Base-by-base conservation (phyloP, 2,113 vertebrate species). In the Acrocephalus arundinaceus region DNA sequence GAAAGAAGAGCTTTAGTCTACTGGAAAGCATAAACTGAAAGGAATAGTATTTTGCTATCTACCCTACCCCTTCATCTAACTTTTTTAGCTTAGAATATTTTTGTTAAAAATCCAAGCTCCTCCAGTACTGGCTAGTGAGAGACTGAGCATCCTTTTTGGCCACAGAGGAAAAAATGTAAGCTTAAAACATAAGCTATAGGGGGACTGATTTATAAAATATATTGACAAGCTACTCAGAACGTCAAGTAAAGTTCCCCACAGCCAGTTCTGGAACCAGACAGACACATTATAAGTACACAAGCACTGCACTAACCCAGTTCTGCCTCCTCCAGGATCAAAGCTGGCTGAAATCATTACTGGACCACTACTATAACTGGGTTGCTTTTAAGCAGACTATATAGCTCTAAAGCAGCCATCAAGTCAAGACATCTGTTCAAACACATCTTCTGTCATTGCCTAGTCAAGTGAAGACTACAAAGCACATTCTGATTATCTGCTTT, bases 401-500 rank as follows among this genome's bases (percentile, higher is more conserved):
- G 39, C n/a, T 93, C 62, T 73, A 76, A 65, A 15, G 22, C 49
- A 82, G 41, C 5, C 81, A 89, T n/a, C 39, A 89, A 87, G 66
- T 51, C 6, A 4, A 91, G 72, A 43, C 72, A 92, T 72, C 35
- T 90, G 72, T 52, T 89, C 45, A 52, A n/a, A 85, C 9, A 46
- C 68, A 74, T 72, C 72, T 94, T 43, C 67, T 74, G 49, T 45
- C 52, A 63, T 55, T 83, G 75, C 79, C 31, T 66, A 80, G 51
- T 76, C 82, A 76, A 94, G 61, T 62, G 43, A 89, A 80, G 65
- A 90, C 90, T 77, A 90, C 90, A 96, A 93, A 93, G 79, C 57
- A 90, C 49, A 61, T 74, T 90, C 31, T 71, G 71, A 91, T 91
- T 86, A 85, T 94, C 73, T 84, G 51, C 85, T 78, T 94, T 86